A percentile compares a stretch with the other conserved stretches of the same genome.
These are phyloP conservation scores for Anarhynchus alexandrinus DNA, from an alignment of 2,113 vertebrate genomes.

Conservation along the genomic window DNA sequence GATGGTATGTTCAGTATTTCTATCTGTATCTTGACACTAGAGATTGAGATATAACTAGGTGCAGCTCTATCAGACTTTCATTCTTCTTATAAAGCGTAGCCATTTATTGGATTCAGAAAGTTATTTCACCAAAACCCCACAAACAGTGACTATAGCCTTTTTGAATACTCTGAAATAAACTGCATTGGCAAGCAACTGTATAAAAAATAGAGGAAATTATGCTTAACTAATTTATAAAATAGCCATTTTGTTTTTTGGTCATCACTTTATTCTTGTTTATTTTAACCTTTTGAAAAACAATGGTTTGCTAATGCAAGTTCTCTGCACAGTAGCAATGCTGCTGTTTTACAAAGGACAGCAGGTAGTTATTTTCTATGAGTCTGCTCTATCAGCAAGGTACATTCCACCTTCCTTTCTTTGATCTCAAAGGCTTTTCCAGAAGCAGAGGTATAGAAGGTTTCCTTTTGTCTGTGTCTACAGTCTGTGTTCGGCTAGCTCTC, in stretches of 20 bases:
- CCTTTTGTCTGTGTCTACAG: not conserved
- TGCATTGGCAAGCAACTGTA: not conserved
- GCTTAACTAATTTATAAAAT: slow-evolving; percentile 42
- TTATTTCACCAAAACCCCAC: not conserved
- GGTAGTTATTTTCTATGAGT: not conserved
- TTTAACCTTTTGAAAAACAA: not conserved
- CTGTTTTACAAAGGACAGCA: not conserved
- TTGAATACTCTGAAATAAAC: slow-evolving; percentile 12
- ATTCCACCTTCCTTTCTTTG: not conserved
- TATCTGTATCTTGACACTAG: not conserved
- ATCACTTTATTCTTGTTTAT: not conserved
- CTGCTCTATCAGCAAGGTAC: not conserved
- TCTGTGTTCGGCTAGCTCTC: not conserved
- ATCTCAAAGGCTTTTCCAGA: not conserved
- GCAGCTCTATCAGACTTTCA: not conserved
- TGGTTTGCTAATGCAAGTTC: not conserved
- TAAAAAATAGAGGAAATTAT: slow-evolving; percentile 45
- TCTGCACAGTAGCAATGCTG: not conserved
- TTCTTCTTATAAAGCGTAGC: not conserved
- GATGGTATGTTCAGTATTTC: slow-evolving; percentile 29
- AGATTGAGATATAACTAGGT: not conserved
- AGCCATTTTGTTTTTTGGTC: not conserved
- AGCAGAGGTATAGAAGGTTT: not conserved
- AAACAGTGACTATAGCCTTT: not conserved
- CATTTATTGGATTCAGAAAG: slow-evolving; percentile 25